A percentile compares a stretch with the other conserved stretches of the same genome.
Evolutionary conservation across 2,113 vertebrate genomes (phyloP).

Genomic region (Sprattus sprattus): DNA sequence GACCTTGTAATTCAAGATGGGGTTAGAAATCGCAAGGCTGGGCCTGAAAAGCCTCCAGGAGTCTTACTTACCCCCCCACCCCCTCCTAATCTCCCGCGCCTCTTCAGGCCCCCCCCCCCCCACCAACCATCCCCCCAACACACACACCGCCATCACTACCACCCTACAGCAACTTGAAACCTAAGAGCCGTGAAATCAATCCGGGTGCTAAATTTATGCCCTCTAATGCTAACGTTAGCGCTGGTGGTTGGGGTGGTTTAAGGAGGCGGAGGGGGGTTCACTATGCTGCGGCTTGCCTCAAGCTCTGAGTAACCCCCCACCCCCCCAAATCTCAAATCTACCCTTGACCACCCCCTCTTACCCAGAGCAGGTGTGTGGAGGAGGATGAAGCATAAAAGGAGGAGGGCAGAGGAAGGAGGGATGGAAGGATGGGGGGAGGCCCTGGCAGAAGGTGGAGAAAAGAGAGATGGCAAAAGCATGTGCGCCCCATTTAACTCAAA

Average conservation of each 20-base stretch:
- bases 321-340: not conserved
- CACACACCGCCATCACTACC: not conserved
- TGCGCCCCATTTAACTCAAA: slow-evolving; percentile 6
- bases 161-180: slow-evolving; percentile 17
- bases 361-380: slow-evolving; percentile 4
- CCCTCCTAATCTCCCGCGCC: not conserved
- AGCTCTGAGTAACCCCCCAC: not conserved
- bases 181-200: slow-evolving; percentile 19
- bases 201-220: slow-evolving; percentile 12
- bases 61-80: not conserved
- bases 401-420: not conserved
- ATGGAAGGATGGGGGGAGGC: not conserved
- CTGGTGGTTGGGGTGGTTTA: not conserved
- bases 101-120: not conserved
- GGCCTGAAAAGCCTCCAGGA: slow-evolving; percentile 15
- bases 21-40: slow-evolving; percentile 9
- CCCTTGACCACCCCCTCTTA: not conserved
- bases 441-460: not conserved
- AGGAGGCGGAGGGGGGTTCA: not conserved
- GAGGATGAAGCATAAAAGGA: not conserved
- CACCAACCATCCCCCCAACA: not conserved
- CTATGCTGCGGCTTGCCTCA: not conserved
- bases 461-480: not conserved
- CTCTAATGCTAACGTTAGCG: slow-evolving; percentile 16
- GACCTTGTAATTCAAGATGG: slow-evolving; percentile 21